Evolutionary conservation across 2,797 vertebrate genomes (phyloP), one percentile per base, ranked within the genome.

Genomic region (Eleutherodactylus coqui): DNA sequence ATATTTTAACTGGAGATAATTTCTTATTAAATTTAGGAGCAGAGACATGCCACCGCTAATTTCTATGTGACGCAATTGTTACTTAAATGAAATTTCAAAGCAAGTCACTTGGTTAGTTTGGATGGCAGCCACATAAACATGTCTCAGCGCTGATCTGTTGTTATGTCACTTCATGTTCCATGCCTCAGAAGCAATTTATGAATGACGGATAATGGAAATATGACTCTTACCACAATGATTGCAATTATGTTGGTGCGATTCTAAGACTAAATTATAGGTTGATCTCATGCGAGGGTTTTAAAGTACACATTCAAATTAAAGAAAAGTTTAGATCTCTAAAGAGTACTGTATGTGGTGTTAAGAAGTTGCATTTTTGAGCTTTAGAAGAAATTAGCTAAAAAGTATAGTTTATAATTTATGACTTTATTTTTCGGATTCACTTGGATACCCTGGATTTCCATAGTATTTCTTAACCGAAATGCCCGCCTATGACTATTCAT

Each of bases 81-180:
- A 76, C 47, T 84, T 58, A 32, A 83, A 60, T 75, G 4, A 43
- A 24, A 45, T 83, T 75, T 75, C 53, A 76, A 72, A 83, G 60
- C 32, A 34, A 76, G 58, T 47, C 58, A 76, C 76, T 83, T 75
- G 60, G 82, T 43, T 55, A 83, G 58, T 84, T 84, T 77, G 83
- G 83, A 84, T 49, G 29, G 53, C 29, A 76, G 72, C 55, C 82
- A 83, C n/a, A n/a, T 60, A 83, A 34, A 83, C 70, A 83, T 75
- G 51, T 75, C 53, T 73, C 36, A 41, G 51, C 49, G 5, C 51
- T 83, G 82, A 84, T 84, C 72, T 76, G 72, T 55, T 47, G 45
- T 62, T 6, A 76, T 62, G 55, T 84, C 72, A 62, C 82, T 70
- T 32, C 34, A 53, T 53, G 47, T 72, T 38, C 80, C 34, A 13